Evolutionary conservation across 2,888 invertebrate species (phyloP), one percentile per base, ranked within the genome.

Genomic region (Xanthia togata): DNA sequence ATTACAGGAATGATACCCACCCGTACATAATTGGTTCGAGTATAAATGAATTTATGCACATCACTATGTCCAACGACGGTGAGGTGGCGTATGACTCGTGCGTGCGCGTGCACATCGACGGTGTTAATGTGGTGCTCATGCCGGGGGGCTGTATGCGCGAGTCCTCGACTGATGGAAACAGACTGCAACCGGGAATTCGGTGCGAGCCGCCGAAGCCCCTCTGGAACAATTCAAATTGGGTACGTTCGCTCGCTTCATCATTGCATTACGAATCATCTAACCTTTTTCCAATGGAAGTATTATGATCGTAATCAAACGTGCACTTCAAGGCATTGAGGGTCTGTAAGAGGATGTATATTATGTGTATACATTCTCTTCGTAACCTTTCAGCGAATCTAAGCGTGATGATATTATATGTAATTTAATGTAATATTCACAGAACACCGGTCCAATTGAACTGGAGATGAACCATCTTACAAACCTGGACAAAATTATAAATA

Each of bases 1-100:
- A 31, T 68, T 73, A 12, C 60, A 83, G 82, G 2, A 53, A 73
- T 0, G 14, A 11, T 2, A 3, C 9, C 4, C 0, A 47, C 8
- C 73, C 72, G 63, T 93, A 95, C 76, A 47, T 87, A 41, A 90
- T 93, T 20, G 95, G 95, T 0, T 93, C 94, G 0, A 87, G 89
- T 3, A 69, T 82, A 0, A 76, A 20, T 0, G 91, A 93, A 53
- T 70, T 17, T 0, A 70, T 93, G 0, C 41, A 31, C 0, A 63
- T 94, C 1, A 23, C 8, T 0, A 78, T 95, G 0, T 4, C 0
- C 0, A 96, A 95, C 77, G 59, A 65, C 0, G 94, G 94, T 0
- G 93, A 94, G 41, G 89, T 91, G 0, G 94, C 95, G 1, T 94
- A 95, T 84, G 88, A 85, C 1, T 79, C 93, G 0, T 94, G 94